Conservation (phyloP, 2,113 vertebrate genomes). For the Todiramphus saurophagus region DNA sequence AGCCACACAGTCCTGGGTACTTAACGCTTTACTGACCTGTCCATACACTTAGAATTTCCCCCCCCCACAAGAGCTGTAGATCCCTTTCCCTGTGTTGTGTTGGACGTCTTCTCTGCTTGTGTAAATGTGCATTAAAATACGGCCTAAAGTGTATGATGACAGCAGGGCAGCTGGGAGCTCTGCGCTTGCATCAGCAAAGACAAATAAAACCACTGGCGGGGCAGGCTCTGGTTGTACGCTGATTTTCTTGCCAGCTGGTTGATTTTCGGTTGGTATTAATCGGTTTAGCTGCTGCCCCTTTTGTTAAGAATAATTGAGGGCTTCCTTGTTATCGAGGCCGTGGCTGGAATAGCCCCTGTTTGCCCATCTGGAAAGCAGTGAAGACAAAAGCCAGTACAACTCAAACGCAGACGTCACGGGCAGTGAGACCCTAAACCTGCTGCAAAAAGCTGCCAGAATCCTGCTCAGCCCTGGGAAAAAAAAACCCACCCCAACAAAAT, state of each 20-base stretch:
- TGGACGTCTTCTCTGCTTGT: accelerated
- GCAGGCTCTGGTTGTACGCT: background rate
- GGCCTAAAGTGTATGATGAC: accelerated
- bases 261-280: background rate
- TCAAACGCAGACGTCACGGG: background rate
- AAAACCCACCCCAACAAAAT: background rate
- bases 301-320: constrained; percentile 46
- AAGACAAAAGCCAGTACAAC: constrained; percentile 32
- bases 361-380: constrained; percentile 33
- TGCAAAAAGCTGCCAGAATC: background rate
- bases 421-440: background rate
- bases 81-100: accelerated
- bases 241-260: background rate
- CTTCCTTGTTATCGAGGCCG: constrained; percentile 1
- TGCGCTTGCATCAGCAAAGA: background rate
- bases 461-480: background rate
- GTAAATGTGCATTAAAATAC: accelerated
- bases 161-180: accelerated
- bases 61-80: background rate
- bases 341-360: constrained; percentile 6
- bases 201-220: background rate
- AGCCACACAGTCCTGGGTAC: background rate
- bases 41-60: background rate
- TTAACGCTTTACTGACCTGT: background rate
- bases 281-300: constrained; percentile 22